Evolutionary conservation across 2,113 vertebrate genomes (phyloP).

Genomic region (Barbus barbus): DNA sequence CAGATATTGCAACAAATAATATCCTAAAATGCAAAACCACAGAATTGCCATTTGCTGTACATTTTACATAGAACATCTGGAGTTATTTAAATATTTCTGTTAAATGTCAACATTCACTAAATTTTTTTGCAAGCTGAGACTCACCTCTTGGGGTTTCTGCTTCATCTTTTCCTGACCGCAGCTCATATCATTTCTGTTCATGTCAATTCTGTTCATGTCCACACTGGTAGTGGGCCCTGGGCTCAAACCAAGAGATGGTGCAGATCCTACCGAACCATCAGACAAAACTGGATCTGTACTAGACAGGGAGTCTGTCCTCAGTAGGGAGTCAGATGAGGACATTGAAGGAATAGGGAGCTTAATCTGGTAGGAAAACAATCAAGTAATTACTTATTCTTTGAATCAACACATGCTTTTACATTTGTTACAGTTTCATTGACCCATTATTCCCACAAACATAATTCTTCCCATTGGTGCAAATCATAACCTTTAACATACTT

Average conservation of each 20-base stretch:
- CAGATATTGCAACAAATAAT: too few relatives aligned
- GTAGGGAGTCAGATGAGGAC: slow-evolving; percentile 66
- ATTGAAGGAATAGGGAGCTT: slow-evolving; percentile 67
- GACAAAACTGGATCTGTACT: slow-evolving; percentile 73
- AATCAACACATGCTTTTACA: background rate
- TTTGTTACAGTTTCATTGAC: background rate
- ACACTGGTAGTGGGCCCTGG: slow-evolving; percentile 67
- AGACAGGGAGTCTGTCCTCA: slow-evolving; percentile 73
- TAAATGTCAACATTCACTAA: too few relatives aligned
- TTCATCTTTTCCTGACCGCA: slow-evolving; percentile 81
- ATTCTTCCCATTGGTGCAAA: background rate
- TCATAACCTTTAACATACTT: slow-evolving; percentile 62
- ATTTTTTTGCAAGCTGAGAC: slow-evolving; percentile 3
- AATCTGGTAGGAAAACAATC: slow-evolving; percentile 61
- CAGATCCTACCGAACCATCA: slow-evolving; percentile 73
- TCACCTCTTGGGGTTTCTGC: slow-evolving; percentile 81
- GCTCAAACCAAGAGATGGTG: slow-evolving; percentile 74
- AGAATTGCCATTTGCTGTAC: too few relatives aligned
- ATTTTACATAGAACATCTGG: slow-evolving; percentile 1
- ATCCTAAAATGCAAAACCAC: too few relatives aligned
- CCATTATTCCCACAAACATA: background rate
- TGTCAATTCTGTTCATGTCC: slow-evolving; percentile 63
- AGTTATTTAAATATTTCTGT: background rate
- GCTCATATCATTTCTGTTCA: slow-evolving; percentile 73
- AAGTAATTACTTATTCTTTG: background rate